Evolutionary conservation across 1,140 invertebrate genomes (phyloP).

Genomic region (Spodoptera litura): DNA sequence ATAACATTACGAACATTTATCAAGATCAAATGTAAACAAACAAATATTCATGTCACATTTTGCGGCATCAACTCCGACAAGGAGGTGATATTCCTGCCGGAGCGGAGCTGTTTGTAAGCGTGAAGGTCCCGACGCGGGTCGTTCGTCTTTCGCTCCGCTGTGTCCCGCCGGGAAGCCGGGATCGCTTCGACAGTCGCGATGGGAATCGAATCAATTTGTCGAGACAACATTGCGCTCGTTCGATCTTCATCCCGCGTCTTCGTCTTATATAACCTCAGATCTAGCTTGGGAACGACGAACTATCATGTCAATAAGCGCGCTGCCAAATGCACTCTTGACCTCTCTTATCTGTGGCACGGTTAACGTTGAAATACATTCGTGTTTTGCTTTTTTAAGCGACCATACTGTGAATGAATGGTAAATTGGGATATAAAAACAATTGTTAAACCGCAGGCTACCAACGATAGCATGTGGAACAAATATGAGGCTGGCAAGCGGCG

Average conservation of each 20-base stretch:
- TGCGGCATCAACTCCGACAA: conserved; percentile 45
- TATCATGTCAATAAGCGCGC: conserved; percentile 37
- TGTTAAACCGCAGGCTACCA: conserved; percentile 66
- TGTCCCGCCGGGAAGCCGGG: conserved; percentile 59
- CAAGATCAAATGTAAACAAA: conserved; percentile 36
- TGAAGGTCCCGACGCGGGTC: conserved; percentile 49
- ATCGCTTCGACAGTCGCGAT: conserved; percentile 65
- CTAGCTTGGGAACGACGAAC: conserved; percentile 23
- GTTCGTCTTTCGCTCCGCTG: conserved; percentile 52
- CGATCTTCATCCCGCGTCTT: conserved; percentile 61
- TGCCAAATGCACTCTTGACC: conserved; percentile 51
- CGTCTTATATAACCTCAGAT: conserved; percentile 47
- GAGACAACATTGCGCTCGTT: conserved; percentile 69
- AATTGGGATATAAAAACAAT: conserved; percentile 72
- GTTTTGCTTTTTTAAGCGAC: conserved; percentile 21
- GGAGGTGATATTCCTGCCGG: conserved; percentile 42
- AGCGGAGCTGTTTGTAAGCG: conserved; percentile 50
- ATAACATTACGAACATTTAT: conserved; percentile 9
- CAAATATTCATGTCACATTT: conserved; percentile 49
- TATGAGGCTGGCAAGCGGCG: conserved; percentile 76
- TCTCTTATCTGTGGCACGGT: conserved; percentile 46
- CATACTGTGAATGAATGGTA: conserved; percentile 47
- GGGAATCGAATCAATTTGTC: conserved; percentile 80
- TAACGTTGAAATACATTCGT: conserved; percentile 36
- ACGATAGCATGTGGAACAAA: conserved; percentile 69